Conservation (phyloP, 2,888 invertebrate genomes). For the Cosmia pyralina region DNA sequence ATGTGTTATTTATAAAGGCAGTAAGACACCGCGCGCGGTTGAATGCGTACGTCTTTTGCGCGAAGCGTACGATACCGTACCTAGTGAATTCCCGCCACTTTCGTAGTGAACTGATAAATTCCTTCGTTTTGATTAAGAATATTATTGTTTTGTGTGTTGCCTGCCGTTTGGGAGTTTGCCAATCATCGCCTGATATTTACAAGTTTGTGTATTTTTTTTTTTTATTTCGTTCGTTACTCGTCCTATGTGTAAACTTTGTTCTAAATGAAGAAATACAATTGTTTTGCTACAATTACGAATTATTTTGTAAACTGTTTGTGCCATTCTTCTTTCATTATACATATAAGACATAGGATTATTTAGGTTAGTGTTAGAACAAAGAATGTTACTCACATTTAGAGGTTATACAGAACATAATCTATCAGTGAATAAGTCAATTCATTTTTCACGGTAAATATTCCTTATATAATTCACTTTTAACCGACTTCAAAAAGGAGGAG, state of each 20-base stretch:
- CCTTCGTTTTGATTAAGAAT: not conserved
- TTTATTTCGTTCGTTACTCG: not conserved
- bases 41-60: slow-evolving; percentile 2
- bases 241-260: not conserved
- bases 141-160: not conserved
- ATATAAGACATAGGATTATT: no score
- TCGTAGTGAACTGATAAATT: slow-evolving; percentile 4
- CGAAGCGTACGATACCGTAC: not conserved
- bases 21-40: slow-evolving; percentile 19
- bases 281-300: not conserved
- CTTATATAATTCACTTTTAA: not conserved
- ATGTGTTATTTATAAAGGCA: not conserved
- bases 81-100: slow-evolving; percentile 29
- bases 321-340: not conserved
- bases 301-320: not conserved
- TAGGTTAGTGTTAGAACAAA: not conserved
- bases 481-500: no score
- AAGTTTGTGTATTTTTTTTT: slow-evolving; percentile 12
- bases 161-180: slow-evolving; percentile 1
- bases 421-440: not conserved
- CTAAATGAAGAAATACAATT: not conserved
- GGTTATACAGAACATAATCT: not conserved
- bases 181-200: not conserved
- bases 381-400: not conserved
- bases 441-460: not conserved